A percentile compares a stretch with the other conserved stretches of the same genome.
phyloP scores from a whole-genome alignment of 2,113 vertebrate species.

The Grallaria varia region DNA sequence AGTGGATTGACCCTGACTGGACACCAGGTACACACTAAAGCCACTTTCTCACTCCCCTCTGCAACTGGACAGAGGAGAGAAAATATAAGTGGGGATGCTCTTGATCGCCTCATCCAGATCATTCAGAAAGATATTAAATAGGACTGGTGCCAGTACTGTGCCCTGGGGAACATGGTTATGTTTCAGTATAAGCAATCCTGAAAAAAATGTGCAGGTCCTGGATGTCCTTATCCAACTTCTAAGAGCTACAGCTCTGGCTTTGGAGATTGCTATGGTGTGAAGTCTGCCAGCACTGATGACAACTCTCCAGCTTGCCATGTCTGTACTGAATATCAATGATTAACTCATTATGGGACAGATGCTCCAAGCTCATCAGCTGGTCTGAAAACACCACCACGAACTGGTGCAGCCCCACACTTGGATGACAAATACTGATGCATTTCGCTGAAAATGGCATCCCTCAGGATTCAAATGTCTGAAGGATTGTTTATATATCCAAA shows the following conservation, averaged over 20 bases:
- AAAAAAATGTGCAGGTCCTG: background rate
- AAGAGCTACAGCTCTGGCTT: background rate
- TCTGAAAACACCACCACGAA: background rate
- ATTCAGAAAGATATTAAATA: background rate
- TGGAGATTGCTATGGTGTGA: background rate
- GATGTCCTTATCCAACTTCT: background rate
- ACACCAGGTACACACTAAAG: background rate
- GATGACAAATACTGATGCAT: accelerated
- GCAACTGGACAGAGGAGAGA: background rate
- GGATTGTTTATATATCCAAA: background rate
- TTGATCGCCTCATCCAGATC: background rate
- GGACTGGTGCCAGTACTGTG: background rate
- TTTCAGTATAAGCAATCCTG: background rate
- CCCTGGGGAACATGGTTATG: background rate
- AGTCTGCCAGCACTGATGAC: background rate
- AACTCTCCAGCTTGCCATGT: background rate
- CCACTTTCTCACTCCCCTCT: background rate
- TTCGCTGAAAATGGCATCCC: background rate
- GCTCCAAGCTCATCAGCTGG: accelerated
- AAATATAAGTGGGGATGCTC: too few species aligned
- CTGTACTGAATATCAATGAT: background rate
- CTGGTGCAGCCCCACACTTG: background rate
- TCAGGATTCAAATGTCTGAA: background rate
- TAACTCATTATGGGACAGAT: accelerated
- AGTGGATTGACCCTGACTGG: background rate